These are phyloP conservation scores for Butastur rufipennis DNA, from an alignment of 2,113 vertebrate genomes.

Conservation along the genomic window DNA sequence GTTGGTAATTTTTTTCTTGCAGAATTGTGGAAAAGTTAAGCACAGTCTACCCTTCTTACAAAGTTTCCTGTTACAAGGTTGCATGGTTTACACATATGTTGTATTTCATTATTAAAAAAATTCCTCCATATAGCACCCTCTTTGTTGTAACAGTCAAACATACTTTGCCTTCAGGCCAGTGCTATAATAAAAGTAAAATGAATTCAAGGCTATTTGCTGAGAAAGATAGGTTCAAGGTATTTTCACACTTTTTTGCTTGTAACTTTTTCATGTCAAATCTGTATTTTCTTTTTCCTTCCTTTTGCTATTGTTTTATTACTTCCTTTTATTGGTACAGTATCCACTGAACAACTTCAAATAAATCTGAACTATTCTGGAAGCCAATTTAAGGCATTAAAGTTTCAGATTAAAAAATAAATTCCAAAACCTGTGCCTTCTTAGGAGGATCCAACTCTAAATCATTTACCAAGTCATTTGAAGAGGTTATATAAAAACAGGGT, in stretches of 20 bases:
- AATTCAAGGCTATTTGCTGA: slow-evolving; percentile 63
- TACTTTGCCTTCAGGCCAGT: slow-evolving; percentile 62
- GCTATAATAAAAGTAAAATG: slow-evolving; percentile 72
- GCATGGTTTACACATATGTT: slow-evolving; percentile 70
- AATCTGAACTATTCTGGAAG: slow-evolving; percentile 38
- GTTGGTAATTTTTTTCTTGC: slow-evolving; percentile 77
- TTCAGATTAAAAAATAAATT: neutral
- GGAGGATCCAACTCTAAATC: neutral
- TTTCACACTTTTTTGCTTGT: slow-evolving; percentile 50
- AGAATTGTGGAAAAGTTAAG: slow-evolving; percentile 77
- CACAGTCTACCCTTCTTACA: slow-evolving; percentile 64
- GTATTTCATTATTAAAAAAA: slow-evolving; percentile 70
- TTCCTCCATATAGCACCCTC: slow-evolving; percentile 65
- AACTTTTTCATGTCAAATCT: slow-evolving; percentile 39
- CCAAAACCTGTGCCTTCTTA: neutral
- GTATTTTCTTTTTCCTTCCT: slow-evolving; percentile 30
- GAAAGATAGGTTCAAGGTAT: slow-evolving; percentile 6
- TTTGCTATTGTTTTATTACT: slow-evolving; percentile 58
- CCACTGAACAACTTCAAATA: slow-evolving; percentile 41
- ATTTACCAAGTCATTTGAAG: slow-evolving; percentile 11
- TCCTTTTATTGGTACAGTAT: slow-evolving; percentile 52
- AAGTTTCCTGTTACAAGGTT: slow-evolving; percentile 75
- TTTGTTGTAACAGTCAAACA: slow-evolving; percentile 69
- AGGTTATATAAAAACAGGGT: neutral
- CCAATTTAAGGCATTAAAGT: neutral